A percentile compares a stretch with the other conserved stretches of the same genome.
These are phyloP conservation scores for Ophion ellenae DNA, from an alignment of 2,888 invertebrate species.

Conservation along the genomic window DNA sequence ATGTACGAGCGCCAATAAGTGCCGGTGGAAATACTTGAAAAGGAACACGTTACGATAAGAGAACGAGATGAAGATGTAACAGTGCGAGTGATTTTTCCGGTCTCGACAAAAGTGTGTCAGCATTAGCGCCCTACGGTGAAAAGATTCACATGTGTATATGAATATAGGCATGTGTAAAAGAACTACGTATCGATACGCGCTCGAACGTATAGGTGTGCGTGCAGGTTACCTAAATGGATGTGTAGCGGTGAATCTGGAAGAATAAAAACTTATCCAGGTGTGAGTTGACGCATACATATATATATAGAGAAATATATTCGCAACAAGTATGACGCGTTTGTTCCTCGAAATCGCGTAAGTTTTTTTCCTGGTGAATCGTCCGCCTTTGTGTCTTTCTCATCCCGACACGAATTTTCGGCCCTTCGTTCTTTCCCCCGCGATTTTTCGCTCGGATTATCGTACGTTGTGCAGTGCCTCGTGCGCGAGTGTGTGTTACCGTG, in stretches of 20 bases:
- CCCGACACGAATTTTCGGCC: not conserved
- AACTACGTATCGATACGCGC: not conserved
- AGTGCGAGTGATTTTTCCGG: conserved; percentile 11
- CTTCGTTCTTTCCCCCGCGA: not conserved
- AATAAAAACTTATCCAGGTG: conserved; percentile 30
- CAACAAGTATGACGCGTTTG: conserved; percentile 44
- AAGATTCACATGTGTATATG: not conserved
- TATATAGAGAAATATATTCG: conserved; percentile 9
- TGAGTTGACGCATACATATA: not conserved
- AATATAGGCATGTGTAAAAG: not conserved
- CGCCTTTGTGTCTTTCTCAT: not conserved
- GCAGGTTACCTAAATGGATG: not conserved
- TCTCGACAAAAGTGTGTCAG: not conserved
- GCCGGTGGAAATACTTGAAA: not conserved
- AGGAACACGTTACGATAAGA: not conserved
- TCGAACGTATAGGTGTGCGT: not conserved
- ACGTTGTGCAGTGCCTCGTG: too few relatives aligned
- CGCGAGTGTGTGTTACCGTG: conserved; percentile 2
- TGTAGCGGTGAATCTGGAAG: conserved; percentile 12
- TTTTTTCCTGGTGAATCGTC: not conserved
- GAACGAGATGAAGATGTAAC: not conserved
- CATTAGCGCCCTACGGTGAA: not conserved
- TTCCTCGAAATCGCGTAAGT: not conserved
- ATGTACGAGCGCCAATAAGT: too few relatives aligned
- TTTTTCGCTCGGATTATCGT: too few relatives aligned